These are phyloP conservation scores for Acridotheres tristis DNA, from an alignment of 2,797 vertebrate genomes.

Conservation along the genomic window DNA sequence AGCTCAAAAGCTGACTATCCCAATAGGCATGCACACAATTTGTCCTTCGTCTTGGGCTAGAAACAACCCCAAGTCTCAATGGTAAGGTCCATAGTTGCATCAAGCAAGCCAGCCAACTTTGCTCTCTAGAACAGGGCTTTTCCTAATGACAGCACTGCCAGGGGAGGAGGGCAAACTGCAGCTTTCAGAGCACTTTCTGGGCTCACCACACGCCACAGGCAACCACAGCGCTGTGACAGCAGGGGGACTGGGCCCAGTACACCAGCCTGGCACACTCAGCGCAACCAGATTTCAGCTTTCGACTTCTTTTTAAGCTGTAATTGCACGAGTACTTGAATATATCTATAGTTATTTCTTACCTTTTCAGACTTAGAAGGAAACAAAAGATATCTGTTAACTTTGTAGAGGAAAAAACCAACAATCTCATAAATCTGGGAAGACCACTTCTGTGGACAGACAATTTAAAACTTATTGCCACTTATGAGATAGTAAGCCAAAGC, in stretches of 20 bases:
- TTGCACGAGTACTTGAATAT: background rate
- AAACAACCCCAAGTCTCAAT: background rate
- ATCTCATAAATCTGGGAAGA: background rate
- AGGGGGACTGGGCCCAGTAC: background rate
- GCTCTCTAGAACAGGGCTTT: background rate
- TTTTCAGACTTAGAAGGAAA: background rate
- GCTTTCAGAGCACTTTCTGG: background rate
- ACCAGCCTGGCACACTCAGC: background rate
- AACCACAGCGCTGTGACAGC: accelerated
- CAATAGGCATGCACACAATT: accelerated
- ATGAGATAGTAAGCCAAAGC: background rate
- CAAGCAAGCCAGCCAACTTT: background rate
- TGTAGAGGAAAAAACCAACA: background rate
- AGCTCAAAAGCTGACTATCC: background rate
- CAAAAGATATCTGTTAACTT: background rate
- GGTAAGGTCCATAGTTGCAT: background rate
- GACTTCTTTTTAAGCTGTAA: background rate
- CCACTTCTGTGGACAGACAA: background rate
- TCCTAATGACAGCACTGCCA: background rate
- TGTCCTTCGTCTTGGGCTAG: background rate
- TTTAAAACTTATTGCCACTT: background rate
- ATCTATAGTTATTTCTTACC: background rate
- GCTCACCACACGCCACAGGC: background rate
- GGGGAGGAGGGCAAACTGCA: accelerated
- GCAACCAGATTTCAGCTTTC: background rate